Evolutionary conservation across 2,797 vertebrate genomes (phyloP).

Genomic region (Myotis vivesi): DNA sequence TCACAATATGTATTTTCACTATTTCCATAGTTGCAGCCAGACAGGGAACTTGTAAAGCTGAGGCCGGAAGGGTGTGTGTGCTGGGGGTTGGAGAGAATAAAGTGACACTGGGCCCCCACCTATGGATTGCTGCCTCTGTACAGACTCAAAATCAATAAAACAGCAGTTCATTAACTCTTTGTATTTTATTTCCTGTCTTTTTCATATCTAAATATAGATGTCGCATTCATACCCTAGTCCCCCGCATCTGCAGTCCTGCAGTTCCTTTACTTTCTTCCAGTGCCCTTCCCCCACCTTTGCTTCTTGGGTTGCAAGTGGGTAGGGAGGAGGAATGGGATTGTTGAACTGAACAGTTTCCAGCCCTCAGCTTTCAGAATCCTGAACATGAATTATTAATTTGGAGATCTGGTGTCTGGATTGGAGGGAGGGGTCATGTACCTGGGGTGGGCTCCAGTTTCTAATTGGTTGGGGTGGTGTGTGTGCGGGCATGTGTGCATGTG

Average conservation of each 20-base stretch:
- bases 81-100: background rate
- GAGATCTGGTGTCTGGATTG: constrained; percentile 65
- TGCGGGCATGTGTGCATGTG: background rate
- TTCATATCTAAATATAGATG: background rate
- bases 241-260: background rate
- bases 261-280: background rate
- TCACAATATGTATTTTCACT: background rate
- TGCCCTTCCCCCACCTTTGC: background rate
- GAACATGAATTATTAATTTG: constrained; percentile 74
- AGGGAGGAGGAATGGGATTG: background rate
- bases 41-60: constrained; percentile 6
- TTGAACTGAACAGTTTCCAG: constrained; percentile 42
- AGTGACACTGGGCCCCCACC: constrained; percentile 41
- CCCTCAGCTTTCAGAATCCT: constrained; percentile 33
- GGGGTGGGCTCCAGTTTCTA: constrained; percentile 1
- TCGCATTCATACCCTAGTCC: background rate
- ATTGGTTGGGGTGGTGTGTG: background rate
- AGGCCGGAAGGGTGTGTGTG: constrained; percentile 54
- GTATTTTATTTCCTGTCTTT: constrained; percentile 52
- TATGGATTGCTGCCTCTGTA: constrained; percentile 63
- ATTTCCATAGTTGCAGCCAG: constrained; percentile 65
- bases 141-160: constrained; percentile 68
- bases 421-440: background rate
- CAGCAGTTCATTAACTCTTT: constrained; percentile 53
- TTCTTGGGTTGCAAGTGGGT: background rate